Evolutionary conservation across 2,888 invertebrate genomes (phyloP).

Genomic region (Parnassius glacialis): DNA sequence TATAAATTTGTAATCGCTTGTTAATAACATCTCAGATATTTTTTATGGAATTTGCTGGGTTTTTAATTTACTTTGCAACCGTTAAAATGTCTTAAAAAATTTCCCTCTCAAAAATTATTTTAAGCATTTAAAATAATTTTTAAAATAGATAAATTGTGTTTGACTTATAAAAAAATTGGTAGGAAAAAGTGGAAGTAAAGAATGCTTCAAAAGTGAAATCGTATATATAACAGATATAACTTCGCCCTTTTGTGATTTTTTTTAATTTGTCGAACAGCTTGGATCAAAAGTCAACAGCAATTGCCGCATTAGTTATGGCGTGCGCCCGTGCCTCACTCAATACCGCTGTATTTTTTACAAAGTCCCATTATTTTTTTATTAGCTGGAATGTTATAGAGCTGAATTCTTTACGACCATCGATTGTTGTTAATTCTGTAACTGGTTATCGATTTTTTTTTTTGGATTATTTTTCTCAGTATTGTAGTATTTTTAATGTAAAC

Average conservation of each 20-base stretch:
- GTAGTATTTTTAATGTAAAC: conserved; percentile 13
- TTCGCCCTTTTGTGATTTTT: conserved; percentile 11
- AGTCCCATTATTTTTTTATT: conserved; percentile 17
- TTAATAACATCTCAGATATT: too few relatives aligned
- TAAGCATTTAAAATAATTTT: too few relatives aligned
- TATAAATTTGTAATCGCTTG: too few relatives aligned
- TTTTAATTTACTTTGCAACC: too few relatives aligned
- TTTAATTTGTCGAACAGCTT: conserved; percentile 16
- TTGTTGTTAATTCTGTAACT: conserved; percentile 16
- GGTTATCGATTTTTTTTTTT: conserved; percentile 10
- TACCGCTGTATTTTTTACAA: conserved; percentile 8
- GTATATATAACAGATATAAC: background rate
- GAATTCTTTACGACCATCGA: conserved; percentile 16
- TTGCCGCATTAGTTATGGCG: conserved; percentile 15
- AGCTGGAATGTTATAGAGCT: conserved; percentile 14
- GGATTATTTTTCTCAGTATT: background rate
- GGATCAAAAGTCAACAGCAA: conserved; percentile 11
- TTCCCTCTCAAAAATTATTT: too few relatives aligned
- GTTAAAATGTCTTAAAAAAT: too few relatives aligned
- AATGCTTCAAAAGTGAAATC: conserved; percentile 6
- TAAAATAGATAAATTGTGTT: too few relatives aligned
- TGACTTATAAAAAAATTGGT: too few relatives aligned
- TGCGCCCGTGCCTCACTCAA: background rate
- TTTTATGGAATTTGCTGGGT: too few relatives aligned
- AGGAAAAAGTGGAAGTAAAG: background rate